Conservation (phyloP, 2,113 vertebrate species). For the Gymnogyps californianus region DNA sequence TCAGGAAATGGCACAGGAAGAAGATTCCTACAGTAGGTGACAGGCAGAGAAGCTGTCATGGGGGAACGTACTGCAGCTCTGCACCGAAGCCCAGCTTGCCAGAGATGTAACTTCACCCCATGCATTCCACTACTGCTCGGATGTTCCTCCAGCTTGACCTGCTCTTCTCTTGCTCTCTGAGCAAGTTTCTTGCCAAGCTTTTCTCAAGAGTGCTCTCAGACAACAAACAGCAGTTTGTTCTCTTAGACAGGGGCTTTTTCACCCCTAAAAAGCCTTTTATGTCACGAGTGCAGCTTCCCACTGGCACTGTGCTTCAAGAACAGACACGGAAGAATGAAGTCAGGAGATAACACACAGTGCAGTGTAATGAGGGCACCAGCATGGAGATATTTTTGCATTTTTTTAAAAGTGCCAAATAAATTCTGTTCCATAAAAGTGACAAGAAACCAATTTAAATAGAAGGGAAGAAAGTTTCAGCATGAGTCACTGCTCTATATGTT, state of each 20-base stretch:
- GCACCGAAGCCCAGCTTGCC: background rate
- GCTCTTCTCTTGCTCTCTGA: conserved; percentile 18
- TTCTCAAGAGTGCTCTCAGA: conserved; percentile 9
- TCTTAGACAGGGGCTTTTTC: background rate
- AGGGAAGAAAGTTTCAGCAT: background rate
- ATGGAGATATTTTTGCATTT: conserved; percentile 21
- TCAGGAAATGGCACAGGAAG: background rate
- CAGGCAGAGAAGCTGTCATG: background rate
- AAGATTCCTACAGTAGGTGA: background rate
- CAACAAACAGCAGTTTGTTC: conserved; percentile 19
- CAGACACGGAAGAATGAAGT: background rate
- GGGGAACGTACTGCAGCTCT: background rate
- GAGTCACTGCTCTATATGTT: background rate
- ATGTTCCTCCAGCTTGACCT: conserved; percentile 45
- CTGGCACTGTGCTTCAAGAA: background rate
- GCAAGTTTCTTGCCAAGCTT: conserved; percentile 26
- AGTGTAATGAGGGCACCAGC: background rate
- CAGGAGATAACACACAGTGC: background rate
- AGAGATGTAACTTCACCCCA: background rate
- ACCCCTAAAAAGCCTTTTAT: conserved; percentile 13
- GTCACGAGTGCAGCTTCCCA: background rate
- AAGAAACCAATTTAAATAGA: conserved; percentile 45
- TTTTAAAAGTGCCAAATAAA: conserved; percentile 36
- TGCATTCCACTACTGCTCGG: background rate
- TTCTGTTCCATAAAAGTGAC: conserved; percentile 63